A percentile compares a stretch with the other conserved stretches of the same genome.
Evolutionary conservation across 2,113 vertebrate genomes (phyloP).

Genomic region (Pelusios castaneus): DNA sequence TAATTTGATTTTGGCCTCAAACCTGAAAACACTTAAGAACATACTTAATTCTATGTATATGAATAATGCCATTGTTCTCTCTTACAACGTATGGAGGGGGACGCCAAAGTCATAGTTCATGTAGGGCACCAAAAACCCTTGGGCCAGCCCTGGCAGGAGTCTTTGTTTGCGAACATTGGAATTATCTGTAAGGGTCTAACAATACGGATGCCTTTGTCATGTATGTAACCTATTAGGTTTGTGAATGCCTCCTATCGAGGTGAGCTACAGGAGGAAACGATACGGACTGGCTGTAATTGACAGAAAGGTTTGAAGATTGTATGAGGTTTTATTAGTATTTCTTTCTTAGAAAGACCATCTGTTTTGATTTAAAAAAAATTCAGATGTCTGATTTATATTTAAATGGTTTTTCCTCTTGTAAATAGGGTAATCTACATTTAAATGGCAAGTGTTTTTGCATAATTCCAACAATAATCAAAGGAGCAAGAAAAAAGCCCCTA

Average conservation of each 20-base stretch:
- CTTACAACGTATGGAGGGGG: too few relatives aligned
- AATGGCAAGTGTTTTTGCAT: not conserved
- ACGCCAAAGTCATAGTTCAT: too few relatives aligned
- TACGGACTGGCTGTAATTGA: conserved; percentile 27
- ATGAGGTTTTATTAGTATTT: conserved; percentile 12
- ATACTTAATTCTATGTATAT: not conserved
- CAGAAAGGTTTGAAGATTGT: conserved; percentile 2
- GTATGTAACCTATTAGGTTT: conserved; percentile 11
- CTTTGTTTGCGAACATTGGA: conserved; percentile 4
- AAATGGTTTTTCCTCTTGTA: not conserved
- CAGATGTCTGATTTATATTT: conserved; percentile 16
- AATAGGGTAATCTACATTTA: not conserved
- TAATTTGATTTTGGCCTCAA: not conserved
- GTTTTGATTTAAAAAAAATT: not conserved
- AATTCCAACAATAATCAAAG: not conserved
- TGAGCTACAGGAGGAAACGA: not conserved
- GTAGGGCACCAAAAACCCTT: too few relatives aligned
- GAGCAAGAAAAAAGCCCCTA: not conserved
- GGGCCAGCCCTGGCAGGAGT: not conserved
- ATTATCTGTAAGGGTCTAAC: conserved; percentile 12
- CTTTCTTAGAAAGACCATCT: conserved; percentile 35
- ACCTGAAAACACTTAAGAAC: not conserved
- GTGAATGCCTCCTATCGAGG: not conserved
- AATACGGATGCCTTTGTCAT: conserved; percentile 41
- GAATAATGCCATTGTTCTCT: not conserved